Evolutionary conservation across 2,888 invertebrate species (phyloP).

Genomic region (Rugalucina vietnamica): DNA sequence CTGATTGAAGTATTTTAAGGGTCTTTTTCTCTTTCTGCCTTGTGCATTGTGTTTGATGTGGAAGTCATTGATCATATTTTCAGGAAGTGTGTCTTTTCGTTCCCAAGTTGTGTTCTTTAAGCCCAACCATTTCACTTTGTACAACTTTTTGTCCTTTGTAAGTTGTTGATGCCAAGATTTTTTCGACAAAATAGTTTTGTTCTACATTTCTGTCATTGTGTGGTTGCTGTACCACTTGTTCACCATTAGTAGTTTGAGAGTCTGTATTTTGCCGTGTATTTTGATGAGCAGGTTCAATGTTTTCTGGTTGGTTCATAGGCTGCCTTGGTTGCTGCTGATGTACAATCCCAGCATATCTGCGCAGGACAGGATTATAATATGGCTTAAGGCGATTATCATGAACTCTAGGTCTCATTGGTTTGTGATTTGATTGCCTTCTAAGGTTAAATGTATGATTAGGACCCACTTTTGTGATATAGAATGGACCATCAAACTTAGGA

Average conservation of each 20-base stretch:
- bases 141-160: neutral
- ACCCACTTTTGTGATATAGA: constrained; percentile 31
- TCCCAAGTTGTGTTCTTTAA: neutral
- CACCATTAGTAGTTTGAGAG: neutral
- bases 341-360: neutral
- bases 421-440: neutral
- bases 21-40: neutral
- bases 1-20: neutral
- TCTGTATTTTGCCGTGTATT: neutral
- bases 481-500: constrained; percentile 49
- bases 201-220: neutral
- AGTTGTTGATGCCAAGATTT: neutral
- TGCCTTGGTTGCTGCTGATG: neutral
- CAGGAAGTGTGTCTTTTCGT: neutral
- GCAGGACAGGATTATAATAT: neutral
- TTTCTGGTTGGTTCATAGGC: neutral
- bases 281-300: neutral
- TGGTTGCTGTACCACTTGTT: neutral
- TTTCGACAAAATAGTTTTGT: constrained; percentile 8
- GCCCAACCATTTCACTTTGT: constrained; percentile 5
- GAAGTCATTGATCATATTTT: neutral
- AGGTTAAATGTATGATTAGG: constrained; percentile 44
- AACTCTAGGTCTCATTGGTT: neutral
- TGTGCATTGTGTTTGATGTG: constrained; percentile 2
- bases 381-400: constrained; percentile 1